A percentile compares a stretch with the other conserved stretches of the same genome.
Conservation (phyloP, 2,888 invertebrate species). For the Dioctria rufipes region DNA sequence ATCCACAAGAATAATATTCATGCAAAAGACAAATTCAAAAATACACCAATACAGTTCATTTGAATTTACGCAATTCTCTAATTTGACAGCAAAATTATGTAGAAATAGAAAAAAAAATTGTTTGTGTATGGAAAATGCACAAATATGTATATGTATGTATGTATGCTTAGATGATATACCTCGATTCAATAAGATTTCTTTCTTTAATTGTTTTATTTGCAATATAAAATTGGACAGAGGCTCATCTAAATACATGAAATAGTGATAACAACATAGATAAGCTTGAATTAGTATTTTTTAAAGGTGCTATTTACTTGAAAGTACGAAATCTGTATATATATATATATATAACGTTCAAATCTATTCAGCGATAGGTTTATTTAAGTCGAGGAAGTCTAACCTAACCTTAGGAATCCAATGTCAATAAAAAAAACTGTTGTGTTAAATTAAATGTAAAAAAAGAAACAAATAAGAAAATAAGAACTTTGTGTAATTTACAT, state of each 20-base stretch:
- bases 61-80: too few relatives aligned
- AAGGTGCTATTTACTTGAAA: constrained; percentile 52
- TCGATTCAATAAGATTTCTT: constrained; percentile 1
- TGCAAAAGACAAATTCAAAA: too few relatives aligned
- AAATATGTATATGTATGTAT: too few relatives aligned
- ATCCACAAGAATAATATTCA: too few relatives aligned
- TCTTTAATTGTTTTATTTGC: constrained; percentile 1
- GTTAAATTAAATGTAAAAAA: constrained; percentile 25
- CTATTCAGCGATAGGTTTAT: constrained; percentile 29
- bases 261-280: constrained; percentile 45
- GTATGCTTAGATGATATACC: not conserved
- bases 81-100: too few relatives aligned
- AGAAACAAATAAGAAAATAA: constrained; percentile 1
- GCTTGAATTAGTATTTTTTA: constrained; percentile 50
- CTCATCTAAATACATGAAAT: constrained; percentile 33
- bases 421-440: constrained; percentile 41
- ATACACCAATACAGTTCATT: too few relatives aligned
- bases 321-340: constrained; percentile 36
- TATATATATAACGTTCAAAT: constrained; percentile 26
- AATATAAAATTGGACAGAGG: constrained; percentile 16
- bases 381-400: constrained; percentile 20
- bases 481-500: constrained; percentile 22
- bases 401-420: constrained; percentile 28
- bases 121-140: too few relatives aligned
- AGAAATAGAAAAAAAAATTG: too few relatives aligned